These are phyloP conservation scores for Athetis lepigone DNA, from an alignment of 2,888 invertebrate genomes.

Conservation along the genomic window DNA sequence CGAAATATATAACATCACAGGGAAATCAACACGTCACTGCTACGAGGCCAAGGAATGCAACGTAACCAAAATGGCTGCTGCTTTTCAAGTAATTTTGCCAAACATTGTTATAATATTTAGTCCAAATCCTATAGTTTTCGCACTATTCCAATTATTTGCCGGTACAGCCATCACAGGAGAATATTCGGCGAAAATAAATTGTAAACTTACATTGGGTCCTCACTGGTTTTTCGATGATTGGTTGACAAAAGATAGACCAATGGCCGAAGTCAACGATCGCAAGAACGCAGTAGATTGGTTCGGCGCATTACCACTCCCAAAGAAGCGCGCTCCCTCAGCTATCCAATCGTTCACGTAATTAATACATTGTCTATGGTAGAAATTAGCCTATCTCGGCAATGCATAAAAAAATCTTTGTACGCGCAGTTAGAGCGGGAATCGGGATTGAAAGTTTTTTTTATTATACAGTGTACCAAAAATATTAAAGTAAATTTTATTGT, in stretches of 20 bases:
- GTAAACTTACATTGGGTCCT: constrained; percentile 89
- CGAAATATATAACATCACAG: constrained; percentile 36
- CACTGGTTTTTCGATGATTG: constrained; percentile 96
- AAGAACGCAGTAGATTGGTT: constrained; percentile 94
- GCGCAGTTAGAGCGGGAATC: no score
- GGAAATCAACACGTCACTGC: constrained; percentile 81
- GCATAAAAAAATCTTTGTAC: neutral
- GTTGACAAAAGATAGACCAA: constrained; percentile 96
- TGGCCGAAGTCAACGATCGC: constrained; percentile 94
- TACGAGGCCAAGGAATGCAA: constrained; percentile 79
- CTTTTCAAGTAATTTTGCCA: constrained; percentile 78
- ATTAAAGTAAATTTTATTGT: no score
- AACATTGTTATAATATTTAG: constrained; percentile 64
- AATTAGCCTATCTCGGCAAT: constrained; percentile 64
- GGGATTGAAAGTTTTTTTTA: no score
- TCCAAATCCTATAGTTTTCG: constrained; percentile 65
- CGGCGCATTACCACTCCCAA: constrained; percentile 92
- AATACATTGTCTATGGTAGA: constrained; percentile 83
- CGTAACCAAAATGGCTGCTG: constrained; percentile 89
- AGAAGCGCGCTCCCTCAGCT: constrained; percentile 81
- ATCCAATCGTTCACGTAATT: constrained; percentile 88
- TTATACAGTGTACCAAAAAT: no score
- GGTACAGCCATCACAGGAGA: constrained; percentile 73
- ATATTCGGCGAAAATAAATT: constrained; percentile 83
- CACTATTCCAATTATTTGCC: constrained; percentile 63